These are phyloP conservation scores for Sebastes glaucus DNA, from an alignment of 2,797 vertebrate genomes.

Conservation along the genomic window DNA sequence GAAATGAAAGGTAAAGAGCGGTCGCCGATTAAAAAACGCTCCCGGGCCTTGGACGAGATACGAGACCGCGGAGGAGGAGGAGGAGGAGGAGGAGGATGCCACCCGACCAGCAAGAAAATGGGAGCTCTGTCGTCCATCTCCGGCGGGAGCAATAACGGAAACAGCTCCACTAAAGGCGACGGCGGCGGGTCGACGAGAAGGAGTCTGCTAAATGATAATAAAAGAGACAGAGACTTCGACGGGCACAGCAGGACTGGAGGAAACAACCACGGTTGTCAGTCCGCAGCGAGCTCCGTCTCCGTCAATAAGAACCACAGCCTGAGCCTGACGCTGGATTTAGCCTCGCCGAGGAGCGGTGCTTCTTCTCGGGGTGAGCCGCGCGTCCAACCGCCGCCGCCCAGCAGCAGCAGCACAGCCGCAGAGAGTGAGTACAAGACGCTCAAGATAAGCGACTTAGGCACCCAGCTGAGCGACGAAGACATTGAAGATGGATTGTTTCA, in stretches of 20 bases:
- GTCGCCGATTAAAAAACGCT: constrained; percentile 95
- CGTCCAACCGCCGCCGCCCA: constrained; percentile 69
- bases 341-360: constrained; percentile 63
- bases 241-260: constrained; percentile 83
- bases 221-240: constrained; percentile 92
- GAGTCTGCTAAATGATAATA: constrained; percentile 76
- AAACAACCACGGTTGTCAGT: constrained; percentile 86
- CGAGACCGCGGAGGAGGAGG: constrained; percentile 92
- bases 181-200: constrained; percentile 78
- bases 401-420: constrained; percentile 9
- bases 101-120: constrained; percentile 89
- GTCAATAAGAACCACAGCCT: constrained; percentile 81
- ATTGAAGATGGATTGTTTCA: constrained; percentile 98
- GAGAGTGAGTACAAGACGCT: constrained; percentile 96
- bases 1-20: constrained; percentile 97
- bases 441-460: constrained; percentile 96
- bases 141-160: constrained; percentile 86
- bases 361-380: constrained; percentile 78
- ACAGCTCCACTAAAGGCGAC: constrained; percentile 81
- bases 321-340: constrained; percentile 80
- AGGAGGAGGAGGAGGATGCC: constrained; percentile 94
- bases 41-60: constrained; percentile 93
- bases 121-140: constrained; percentile 86
- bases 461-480: constrained; percentile 95
- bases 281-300: constrained; percentile 72